Conservation (phyloP, 1,140 invertebrate genomes). For the Zaprionus ornatus region DNA sequence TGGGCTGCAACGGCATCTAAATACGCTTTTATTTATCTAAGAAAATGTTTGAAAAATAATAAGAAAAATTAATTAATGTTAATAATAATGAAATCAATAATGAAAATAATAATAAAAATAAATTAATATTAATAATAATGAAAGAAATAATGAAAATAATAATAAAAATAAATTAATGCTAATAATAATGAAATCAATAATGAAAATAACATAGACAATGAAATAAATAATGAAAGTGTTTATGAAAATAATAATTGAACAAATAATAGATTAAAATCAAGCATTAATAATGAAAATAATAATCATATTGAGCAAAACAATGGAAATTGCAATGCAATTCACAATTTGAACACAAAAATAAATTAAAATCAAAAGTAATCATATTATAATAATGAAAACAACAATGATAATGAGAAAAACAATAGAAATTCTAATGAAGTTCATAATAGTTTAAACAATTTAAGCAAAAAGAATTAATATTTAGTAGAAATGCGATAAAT, state of each 20-base stretch:
- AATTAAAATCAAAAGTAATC: neutral
- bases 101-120: neutral
- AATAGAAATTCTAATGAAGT: too few species aligned
- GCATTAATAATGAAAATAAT: neutral
- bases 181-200: neutral
- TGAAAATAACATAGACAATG: neutral
- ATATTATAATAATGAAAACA: neutral
- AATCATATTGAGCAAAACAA: neutral
- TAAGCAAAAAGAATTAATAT: too few species aligned
- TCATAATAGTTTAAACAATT: too few species aligned
- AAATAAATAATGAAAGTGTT: neutral
- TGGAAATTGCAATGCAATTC: neutral
- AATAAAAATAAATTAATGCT: neutral
- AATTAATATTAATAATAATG: neutral
- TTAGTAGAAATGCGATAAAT: too few species aligned
- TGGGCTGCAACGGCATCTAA: constrained; percentile 14
- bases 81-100: neutral
- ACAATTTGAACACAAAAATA: neutral
- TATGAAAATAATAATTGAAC: neutral
- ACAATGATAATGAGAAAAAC: too few species aligned
- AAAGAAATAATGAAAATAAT: neutral
- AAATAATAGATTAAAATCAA: neutral
- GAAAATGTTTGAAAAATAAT: neutral
- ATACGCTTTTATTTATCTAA: constrained; percentile 23
- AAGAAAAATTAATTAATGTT: neutral